Percentiles rank a stretch among this genome's conserved stretches.
Evolutionary conservation across 2,888 invertebrate species (phyloP).

Genomic region (Congeria kusceri): DNA sequence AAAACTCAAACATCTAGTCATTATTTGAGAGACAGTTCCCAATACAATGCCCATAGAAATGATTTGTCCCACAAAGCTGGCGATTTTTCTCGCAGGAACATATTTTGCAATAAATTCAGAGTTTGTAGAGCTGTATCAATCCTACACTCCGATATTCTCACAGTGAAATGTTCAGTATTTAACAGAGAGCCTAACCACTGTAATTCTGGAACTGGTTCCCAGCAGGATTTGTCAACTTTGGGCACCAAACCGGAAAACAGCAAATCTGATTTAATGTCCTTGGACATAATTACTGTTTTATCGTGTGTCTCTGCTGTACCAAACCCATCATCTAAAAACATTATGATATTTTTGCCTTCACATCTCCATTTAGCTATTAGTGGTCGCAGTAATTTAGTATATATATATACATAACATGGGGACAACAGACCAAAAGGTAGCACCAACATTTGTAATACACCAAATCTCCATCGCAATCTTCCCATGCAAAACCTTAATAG

Average conservation of each 20-base stretch:
- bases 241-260: slow-evolving; percentile 19
- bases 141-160: slow-evolving; percentile 20
- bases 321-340: slow-evolving; percentile 29
- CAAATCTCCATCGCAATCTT: neutral
- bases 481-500: slow-evolving; percentile 15
- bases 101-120: neutral
- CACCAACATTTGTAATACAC: slow-evolving; percentile 27
- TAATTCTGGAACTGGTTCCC: slow-evolving; percentile 14
- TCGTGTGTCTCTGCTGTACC: neutral
- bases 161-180: neutral
- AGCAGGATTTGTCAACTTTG: slow-evolving; percentile 18
- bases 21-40: slow-evolving; percentile 29
- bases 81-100: slow-evolving; percentile 9
- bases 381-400: slow-evolving; percentile 12
- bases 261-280: slow-evolving; percentile 6
- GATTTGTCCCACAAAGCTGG: slow-evolving; percentile 29
- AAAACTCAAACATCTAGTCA: slow-evolving; percentile 25
- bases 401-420: slow-evolving; percentile 21
- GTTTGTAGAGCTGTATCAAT: slow-evolving; percentile 15
- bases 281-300: neutral
- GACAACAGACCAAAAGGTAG: slow-evolving; percentile 22
- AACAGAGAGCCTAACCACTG: slow-evolving; percentile 14
- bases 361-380: slow-evolving; percentile 27
- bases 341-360: slow-evolving; percentile 13
- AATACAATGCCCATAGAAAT: no score